Base-by-base conservation (phyloP, 2,113 vertebrate species). In the Polypterus senegalus region DNA sequence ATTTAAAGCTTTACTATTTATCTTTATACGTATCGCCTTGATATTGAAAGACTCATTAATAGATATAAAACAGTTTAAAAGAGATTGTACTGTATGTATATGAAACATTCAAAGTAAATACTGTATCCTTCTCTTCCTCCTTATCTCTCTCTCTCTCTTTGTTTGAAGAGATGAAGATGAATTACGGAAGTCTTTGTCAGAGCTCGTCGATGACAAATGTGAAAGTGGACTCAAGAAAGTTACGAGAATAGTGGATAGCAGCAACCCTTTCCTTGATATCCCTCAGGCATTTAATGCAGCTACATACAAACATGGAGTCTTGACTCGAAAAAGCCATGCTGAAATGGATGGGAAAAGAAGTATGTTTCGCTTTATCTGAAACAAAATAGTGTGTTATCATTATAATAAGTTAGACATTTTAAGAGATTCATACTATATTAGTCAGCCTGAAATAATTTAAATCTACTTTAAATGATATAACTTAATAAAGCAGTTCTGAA, bases 301-400 rank as follows among this genome's bases (percentile, higher is more conserved):
- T 65, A 97, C 94, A 60, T 97, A 98, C 81, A 98, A 97, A 77
- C 94, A 97, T 0, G 94, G 95, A 0, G 83, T 97, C 67, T 85
- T 98, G 73, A 92, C 86, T 0, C 88, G 95, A 54, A 98, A 98
- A 80, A 95, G 91, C 61, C 94, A 97, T 0, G 93, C 95, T 0
- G 95, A 97, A 73, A 96, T 94, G 91, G 95, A 98, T 45, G 95
- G 95, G 67, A 97, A 94, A 76, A 92, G 91, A 84, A 98, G 95
- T 97, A 83, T 54, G 94, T 81, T 65, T 61, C 9, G 60, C 61
- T n/a, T n/a, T n/a, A n/a, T n/a, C 55, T 49, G n/a, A 48, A 61
- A 10, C 47, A n/a, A n/a, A n/a, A n/a, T n/a, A n/a, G n/a, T n/a
- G n/a, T n/a, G n/a, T n/a, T n/a, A n/a, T n/a, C n/a, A n/a, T n/a